Conservation (phyloP, 2,113 vertebrate species). For the Camelus dromedarius region DNA sequence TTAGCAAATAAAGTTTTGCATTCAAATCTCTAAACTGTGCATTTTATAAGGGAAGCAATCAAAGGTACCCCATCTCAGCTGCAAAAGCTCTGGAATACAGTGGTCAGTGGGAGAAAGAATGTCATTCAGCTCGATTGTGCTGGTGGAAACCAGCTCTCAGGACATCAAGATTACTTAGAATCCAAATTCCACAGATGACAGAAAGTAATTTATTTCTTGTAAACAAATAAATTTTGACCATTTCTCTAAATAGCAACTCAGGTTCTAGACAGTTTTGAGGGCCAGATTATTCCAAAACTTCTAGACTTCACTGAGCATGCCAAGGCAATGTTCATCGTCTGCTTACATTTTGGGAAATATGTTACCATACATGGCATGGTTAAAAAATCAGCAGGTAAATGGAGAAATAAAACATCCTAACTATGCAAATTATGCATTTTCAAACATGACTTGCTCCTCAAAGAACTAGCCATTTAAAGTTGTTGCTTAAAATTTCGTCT, state of each 20-base stretch:
- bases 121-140: not conserved
- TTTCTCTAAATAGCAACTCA: slow-evolving; percentile 1
- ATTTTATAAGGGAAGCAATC: not conserved
- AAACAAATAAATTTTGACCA: not conserved
- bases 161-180: not conserved
- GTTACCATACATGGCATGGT: not conserved
- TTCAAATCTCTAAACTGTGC: not conserved
- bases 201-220: not conserved
- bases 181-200: not conserved
- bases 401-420: not conserved
- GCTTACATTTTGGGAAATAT: not conserved
- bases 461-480: not conserved
- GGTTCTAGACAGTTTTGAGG: not conserved
- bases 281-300: not conserved
- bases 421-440: not conserved
- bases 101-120: not conserved
- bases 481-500: not conserved
- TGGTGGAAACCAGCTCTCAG: not conserved
- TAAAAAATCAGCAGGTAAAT: not conserved
- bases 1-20: slow-evolving; percentile 34
- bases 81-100: not conserved
- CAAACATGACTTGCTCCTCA: not conserved
- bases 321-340: not conserved
- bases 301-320: not conserved
- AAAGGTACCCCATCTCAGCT: not conserved